Evolutionary conservation across 1,140 invertebrate species (phyloP).

Genomic region (Protaetia brevitarsis): DNA sequence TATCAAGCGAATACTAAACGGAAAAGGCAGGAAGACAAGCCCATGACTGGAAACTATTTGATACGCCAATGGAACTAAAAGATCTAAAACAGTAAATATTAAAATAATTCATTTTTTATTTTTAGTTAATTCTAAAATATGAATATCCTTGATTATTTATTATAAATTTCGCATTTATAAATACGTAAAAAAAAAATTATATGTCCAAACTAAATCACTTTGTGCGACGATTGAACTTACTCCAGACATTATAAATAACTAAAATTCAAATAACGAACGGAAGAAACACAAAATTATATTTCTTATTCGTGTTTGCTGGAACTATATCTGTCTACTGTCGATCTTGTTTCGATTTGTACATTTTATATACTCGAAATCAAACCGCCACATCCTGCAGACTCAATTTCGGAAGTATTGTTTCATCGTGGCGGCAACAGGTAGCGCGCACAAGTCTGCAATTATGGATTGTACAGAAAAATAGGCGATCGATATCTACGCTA

Average conservation of each 20-base stretch:
- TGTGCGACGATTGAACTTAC: no score
- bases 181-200: not conserved
- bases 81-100: no score
- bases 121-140: not conserved
- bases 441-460: not conserved
- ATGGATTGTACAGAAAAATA: constrained; percentile 3
- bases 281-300: not conserved
- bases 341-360: not conserved
- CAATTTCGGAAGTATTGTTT: constrained; percentile 3
- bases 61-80: no score
- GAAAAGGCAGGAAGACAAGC: no score
- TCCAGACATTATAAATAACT: no score
- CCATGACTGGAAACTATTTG: no score
- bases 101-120: not conserved
- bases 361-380: not conserved
- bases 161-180: not conserved
- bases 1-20: no score
- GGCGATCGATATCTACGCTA: not conserved
- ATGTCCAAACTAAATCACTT: no score
- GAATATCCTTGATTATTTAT: not conserved
- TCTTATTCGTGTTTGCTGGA: not conserved
- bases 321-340: not conserved
- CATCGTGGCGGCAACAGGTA: not conserved
- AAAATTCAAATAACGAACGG: no score
- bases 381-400: not conserved